A percentile compares a stretch with the other conserved stretches of the same genome.
Evolutionary conservation across 2,888 invertebrate species (phyloP).

Genomic region (Megamerina dolium): DNA sequence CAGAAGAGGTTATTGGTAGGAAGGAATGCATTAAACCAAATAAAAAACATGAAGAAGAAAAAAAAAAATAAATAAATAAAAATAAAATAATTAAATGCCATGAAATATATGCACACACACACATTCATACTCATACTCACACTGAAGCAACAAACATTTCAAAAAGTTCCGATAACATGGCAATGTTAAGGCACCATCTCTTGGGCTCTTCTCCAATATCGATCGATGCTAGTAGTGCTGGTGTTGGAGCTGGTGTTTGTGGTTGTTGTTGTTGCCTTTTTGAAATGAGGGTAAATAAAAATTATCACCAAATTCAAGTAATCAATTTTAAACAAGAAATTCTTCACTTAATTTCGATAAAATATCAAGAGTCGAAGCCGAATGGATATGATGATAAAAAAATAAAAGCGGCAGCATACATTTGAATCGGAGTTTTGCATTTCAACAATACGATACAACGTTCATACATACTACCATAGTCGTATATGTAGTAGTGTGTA

Average conservation of each 20-base stretch:
- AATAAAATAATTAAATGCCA: constrained; percentile 9
- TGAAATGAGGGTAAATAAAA: constrained; percentile 18
- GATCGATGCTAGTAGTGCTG: too few species aligned
- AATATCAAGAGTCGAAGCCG: constrained; percentile 19
- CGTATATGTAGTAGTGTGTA: too few species aligned
- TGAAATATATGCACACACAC: constrained; percentile 7
- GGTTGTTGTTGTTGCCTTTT: too few species aligned
- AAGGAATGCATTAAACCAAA: not conserved
- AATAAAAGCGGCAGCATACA: not conserved
- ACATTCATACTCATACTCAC: not conserved
- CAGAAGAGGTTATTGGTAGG: not conserved
- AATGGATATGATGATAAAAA: too few species aligned
- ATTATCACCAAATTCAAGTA: constrained; percentile 34
- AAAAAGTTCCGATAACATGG: constrained; percentile 18
- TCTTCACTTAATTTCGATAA: constrained; percentile 37
- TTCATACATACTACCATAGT: too few species aligned
- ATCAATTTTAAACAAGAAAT: constrained; percentile 36
- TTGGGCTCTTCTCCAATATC: too few species aligned
- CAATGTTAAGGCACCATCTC: too few species aligned
- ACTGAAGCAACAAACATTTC: constrained; percentile 14
- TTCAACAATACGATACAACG: too few species aligned
- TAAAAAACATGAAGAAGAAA: constrained; percentile 9
- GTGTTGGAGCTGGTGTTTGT: too few species aligned
- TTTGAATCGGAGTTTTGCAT: not conserved
- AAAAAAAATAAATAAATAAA: constrained; percentile 7